Base-by-base conservation (phyloP, 1,140 invertebrate genomes). In the Orius insidiosus region DNA sequence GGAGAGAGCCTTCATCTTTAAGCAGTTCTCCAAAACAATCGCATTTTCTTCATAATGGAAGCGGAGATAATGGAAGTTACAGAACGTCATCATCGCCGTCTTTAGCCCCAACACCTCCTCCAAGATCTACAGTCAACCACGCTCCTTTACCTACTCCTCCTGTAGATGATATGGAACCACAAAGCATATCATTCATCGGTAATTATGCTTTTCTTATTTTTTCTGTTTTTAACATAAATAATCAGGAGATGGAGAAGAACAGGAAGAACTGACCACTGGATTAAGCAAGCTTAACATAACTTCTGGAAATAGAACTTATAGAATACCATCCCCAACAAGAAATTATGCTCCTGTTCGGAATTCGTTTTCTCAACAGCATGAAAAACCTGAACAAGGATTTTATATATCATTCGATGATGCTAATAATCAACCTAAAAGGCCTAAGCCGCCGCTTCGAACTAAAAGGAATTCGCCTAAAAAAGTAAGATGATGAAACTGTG, bases 331-430 rank as follows among this genome's bases (percentile, higher is more conserved):
- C 30, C 83, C 50, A 53, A 81, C 81, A 32, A 66, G 80, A 54
- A 78, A 78, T n/a, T 68, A 74, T 45, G 71, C 80, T 50, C 48
- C 45, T 32, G 32, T 48, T 69, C 73, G 36, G 45, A 78, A 75
- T 60, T 79, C 79, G 31, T 81, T 84, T 66, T 77, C 79, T 60
- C 24, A 18, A 13, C 44, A 37, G 47, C 44, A 57, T 56, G 40
- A 55, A 56, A 16, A 50, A n/a, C 66, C 62, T n/a, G 80, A 87
- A 60, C 85, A 86, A 65, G 86, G 87, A n/a, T 95, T 95, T 65
- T 92, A 93, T 60, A 89, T 94, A 58, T 85, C 85, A 15, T 89
- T 94, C 60, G 87, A 90, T 58, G 78, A 83, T 58, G 78, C 85
- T 40, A 53, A 58, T 36, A 74, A 74, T 48, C 45, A 34, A 11